Conservation (phyloP, 2,888 invertebrate species). For the Stramonita haemastoma region DNA sequence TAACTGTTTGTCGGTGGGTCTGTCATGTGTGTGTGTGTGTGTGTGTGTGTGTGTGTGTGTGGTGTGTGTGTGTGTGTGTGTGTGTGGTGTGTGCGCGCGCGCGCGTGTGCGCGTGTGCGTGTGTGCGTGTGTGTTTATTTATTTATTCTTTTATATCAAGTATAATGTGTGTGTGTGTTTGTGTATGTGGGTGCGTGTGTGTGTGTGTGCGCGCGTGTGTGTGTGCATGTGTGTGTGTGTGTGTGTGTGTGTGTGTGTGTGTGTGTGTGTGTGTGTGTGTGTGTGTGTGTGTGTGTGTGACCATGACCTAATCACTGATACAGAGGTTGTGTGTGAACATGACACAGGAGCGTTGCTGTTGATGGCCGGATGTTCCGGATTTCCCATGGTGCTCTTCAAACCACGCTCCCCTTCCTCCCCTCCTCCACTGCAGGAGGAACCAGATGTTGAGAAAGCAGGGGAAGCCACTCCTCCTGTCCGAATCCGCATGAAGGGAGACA, state of each 20-base stretch:
- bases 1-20: no score
- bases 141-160: no score
- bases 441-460: background rate
- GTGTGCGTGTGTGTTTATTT: background rate
- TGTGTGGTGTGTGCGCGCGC: no score
- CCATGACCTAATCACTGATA: no score
- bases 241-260: background rate
- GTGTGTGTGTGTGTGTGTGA: no score
- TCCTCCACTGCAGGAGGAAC: background rate
- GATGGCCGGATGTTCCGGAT: background rate
- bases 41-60: no score
- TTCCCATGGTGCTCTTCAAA: background rate
- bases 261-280: background rate
- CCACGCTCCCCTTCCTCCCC: background rate
- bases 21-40: no score
- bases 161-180: no score
- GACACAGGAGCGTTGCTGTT: background rate
- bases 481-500: slow-evolving; percentile 7
- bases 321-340: background rate
- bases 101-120: background rate
- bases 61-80: no score
- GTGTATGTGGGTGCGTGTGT: no score
- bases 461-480: background rate
- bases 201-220: background rate
- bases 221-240: background rate